phyloP scores from a whole-genome alignment of 2,113 vertebrate genomes.

The Atrichornis clamosus region DNA sequence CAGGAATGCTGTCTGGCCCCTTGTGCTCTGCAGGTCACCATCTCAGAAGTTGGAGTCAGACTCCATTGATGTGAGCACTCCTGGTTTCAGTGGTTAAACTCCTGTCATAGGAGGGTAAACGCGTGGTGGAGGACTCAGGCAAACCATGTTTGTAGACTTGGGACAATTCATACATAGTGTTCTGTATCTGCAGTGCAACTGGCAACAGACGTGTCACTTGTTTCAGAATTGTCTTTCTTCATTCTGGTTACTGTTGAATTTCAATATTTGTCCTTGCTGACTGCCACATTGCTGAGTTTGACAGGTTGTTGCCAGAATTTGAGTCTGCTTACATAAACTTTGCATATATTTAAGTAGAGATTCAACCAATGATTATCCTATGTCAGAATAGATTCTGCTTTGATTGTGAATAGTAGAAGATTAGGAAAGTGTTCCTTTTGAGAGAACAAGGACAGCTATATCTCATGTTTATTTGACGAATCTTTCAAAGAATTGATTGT shows the following conservation, averaged over 20 bases:
- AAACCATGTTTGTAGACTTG: background rate
- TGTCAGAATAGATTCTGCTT: background rate
- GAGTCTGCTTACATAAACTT: background rate
- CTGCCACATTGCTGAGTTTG: background rate
- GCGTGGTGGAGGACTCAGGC: background rate
- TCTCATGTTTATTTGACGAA: background rate
- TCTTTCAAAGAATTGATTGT: background rate
- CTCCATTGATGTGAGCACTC: rapidly evolving
- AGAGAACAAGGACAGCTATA: background rate
- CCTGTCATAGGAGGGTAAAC: background rate
- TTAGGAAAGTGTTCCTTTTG: background rate
- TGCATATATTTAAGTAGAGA: background rate
- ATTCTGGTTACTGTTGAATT: conserved; percentile 3
- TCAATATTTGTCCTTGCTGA: conserved; percentile 38
- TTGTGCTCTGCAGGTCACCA: background rate
- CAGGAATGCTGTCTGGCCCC: background rate
- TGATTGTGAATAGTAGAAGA: background rate
- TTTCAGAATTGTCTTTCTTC: background rate
- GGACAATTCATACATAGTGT: background rate
- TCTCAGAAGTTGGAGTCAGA: background rate
- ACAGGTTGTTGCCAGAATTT: background rate
- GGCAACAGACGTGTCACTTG: background rate
- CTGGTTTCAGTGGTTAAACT: background rate
- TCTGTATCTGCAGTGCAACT: background rate
- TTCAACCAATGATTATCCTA: background rate